These are phyloP conservation scores for Drosophila elegans DNA, from an alignment of 1,140 invertebrate genomes.

Conservation along the genomic window DNA sequence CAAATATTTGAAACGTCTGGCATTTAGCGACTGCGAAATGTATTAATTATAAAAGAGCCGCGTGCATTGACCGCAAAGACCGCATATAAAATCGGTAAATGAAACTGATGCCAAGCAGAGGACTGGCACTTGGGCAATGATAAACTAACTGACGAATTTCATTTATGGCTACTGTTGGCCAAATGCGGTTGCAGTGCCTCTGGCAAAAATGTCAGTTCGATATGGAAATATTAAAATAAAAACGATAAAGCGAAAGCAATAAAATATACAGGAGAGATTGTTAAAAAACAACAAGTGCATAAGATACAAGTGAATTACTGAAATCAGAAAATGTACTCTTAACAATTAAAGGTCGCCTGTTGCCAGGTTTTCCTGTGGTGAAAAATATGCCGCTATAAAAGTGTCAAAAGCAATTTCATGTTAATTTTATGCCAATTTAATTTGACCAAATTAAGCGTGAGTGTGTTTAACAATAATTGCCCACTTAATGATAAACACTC, in stretches of 20 bases:
- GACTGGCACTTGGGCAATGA: slow-evolving; percentile 48
- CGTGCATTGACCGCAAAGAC: slow-evolving; percentile 46
- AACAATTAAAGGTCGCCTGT: no score
- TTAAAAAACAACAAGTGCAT: slow-evolving; percentile 10
- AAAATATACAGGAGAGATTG: slow-evolving; percentile 12
- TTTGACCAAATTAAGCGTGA: slow-evolving; percentile 47
- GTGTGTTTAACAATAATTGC: slow-evolving; percentile 40
- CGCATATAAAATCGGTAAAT: slow-evolving; percentile 56
- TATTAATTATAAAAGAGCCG: slow-evolving; percentile 57
- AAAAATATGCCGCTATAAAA: slow-evolving; percentile 38
- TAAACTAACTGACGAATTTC: slow-evolving; percentile 74
- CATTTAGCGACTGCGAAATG: slow-evolving; percentile 42
- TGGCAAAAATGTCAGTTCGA: slow-evolving; percentile 35
- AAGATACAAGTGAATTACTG: not conserved
- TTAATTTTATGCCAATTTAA: slow-evolving; percentile 62
- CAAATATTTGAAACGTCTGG: slow-evolving; percentile 40
- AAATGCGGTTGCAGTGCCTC: slow-evolving; percentile 52
- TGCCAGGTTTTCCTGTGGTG: slow-evolving; percentile 6
- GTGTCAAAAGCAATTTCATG: slow-evolving; percentile 50
- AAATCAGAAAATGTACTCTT: not conserved
- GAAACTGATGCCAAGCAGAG: slow-evolving; percentile 37
- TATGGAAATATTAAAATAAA: slow-evolving; percentile 11
- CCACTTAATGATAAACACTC: slow-evolving; percentile 55
- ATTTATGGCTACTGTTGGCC: slow-evolving; percentile 62
- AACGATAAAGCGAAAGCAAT: slow-evolving; percentile 7